Evolutionary conservation across 2,797 vertebrate species (phyloP).

Genomic region (Coendou prehensilis): DNA sequence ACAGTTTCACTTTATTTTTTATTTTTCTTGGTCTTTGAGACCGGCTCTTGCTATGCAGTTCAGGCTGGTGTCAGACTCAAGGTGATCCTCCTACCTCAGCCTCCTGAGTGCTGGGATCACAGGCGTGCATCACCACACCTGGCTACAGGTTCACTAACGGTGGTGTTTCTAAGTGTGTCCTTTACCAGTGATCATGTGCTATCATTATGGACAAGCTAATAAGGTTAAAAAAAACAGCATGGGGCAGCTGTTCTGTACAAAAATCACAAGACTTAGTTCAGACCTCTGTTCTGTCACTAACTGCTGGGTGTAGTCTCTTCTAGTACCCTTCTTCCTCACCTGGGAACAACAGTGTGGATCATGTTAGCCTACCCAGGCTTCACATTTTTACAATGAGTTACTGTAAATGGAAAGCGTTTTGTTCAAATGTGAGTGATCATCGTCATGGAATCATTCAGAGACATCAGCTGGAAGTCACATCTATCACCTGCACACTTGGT

Average conservation of each 20-base stretch:
- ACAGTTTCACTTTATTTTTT: neutral
- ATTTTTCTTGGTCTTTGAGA: neutral
- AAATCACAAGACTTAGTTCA: neutral
- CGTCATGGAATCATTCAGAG: neutral
- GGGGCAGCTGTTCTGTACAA: neutral
- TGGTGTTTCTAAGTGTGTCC: neutral
- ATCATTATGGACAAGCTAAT: slow-evolving; percentile 33
- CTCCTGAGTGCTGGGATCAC: neutral
- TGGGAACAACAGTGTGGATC: neutral
- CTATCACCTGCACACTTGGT: neutral
- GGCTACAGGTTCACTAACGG: neutral
- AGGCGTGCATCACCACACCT: neutral
- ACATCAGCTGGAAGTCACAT: neutral
- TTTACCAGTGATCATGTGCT: neutral
- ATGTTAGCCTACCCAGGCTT: neutral
- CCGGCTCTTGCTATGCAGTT: neutral
- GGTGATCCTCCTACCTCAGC: neutral
- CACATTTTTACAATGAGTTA: neutral
- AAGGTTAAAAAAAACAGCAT: neutral
- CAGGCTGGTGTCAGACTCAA: neutral
- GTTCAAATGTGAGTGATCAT: neutral
- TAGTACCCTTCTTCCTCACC: neutral
- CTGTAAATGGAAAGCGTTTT: neutral
- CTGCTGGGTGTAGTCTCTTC: neutral
- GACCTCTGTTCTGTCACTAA: neutral